These are phyloP conservation scores for Branchinecta lynchi DNA, from an alignment of 1,140 invertebrate species.

Conservation along the genomic window DNA sequence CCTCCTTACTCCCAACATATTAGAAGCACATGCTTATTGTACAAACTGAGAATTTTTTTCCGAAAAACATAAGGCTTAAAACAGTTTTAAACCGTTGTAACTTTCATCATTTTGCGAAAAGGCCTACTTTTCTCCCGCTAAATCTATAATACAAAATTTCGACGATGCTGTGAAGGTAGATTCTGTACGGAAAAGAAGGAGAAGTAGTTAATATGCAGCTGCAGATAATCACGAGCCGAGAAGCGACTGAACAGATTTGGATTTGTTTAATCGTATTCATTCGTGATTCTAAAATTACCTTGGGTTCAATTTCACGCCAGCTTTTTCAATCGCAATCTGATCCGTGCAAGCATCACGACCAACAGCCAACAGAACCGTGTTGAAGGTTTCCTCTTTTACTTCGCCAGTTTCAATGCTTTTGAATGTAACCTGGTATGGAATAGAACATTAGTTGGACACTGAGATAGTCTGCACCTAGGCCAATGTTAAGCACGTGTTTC, in stretches of 20 bases:
- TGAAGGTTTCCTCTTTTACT: conserved; percentile 31
- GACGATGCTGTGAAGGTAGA: background rate
- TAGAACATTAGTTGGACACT: conserved; percentile 17
- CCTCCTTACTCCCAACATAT: too few relatives aligned
- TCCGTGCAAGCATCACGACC: conserved; percentile 44
- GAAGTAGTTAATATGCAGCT: background rate
- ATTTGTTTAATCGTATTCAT: background rate
- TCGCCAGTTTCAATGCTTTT: conserved; percentile 27
- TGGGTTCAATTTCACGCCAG: conserved; percentile 36
- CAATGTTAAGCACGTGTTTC: too few relatives aligned
- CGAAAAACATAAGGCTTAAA: too few relatives aligned
- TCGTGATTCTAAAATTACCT: conserved; percentile 28
- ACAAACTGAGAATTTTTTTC: too few relatives aligned
- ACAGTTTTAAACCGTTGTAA: too few relatives aligned
- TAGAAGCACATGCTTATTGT: too few relatives aligned
- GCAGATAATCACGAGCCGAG: too few relatives aligned
- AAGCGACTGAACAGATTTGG: background rate
- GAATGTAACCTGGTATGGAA: conserved; percentile 30
- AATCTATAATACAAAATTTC: too few relatives aligned
- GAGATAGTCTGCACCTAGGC: too few relatives aligned
- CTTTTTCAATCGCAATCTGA: conserved; percentile 39
- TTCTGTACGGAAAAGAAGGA: background rate
- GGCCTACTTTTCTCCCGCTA: too few relatives aligned
- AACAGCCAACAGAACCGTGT: conserved; percentile 45
- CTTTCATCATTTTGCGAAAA: too few relatives aligned